Percentiles rank a stretch among this genome's conserved stretches.
Conservation (phyloP, 2,888 invertebrate species). For the Melipona beecheii region DNA sequence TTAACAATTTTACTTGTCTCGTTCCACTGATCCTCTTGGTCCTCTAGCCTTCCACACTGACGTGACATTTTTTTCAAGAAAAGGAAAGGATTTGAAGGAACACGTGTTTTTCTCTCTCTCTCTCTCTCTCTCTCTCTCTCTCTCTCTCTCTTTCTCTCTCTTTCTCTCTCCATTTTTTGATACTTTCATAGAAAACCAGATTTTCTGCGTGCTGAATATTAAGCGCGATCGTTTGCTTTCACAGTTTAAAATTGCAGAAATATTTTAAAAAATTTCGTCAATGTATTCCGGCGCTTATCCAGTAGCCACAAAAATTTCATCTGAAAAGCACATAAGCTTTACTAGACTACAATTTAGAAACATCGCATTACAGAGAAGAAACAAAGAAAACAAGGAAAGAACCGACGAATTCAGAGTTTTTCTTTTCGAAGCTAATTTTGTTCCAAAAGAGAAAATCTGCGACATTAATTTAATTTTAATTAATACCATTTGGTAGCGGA, state of each 20-base stretch:
- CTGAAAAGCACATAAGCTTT: constrained; percentile 57
- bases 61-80: constrained; percentile 31
- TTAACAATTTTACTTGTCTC: constrained; percentile 62
- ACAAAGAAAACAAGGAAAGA: not conserved
- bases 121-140: not conserved
- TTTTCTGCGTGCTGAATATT: not conserved
- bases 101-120: not conserved
- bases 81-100: constrained; percentile 46
- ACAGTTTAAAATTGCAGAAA: constrained; percentile 11
- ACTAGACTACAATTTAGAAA: constrained; percentile 31
- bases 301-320: constrained; percentile 50
- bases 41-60: constrained; percentile 60
- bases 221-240: not conserved
- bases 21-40: constrained; percentile 68
- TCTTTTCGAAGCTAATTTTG: not conserved
- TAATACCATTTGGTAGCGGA: not conserved
- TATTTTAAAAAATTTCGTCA: constrained; percentile 45
- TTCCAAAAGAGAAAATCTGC: not conserved
- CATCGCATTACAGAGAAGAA: not conserved
- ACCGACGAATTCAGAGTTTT: not conserved
- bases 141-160: no score
- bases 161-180: not conserved
- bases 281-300: constrained; percentile 50
- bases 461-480: not conserved
- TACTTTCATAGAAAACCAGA: constrained; percentile 25